Conservation (phyloP, 2,888 invertebrate genomes). For the Neocrepidodera transversa region DNA sequence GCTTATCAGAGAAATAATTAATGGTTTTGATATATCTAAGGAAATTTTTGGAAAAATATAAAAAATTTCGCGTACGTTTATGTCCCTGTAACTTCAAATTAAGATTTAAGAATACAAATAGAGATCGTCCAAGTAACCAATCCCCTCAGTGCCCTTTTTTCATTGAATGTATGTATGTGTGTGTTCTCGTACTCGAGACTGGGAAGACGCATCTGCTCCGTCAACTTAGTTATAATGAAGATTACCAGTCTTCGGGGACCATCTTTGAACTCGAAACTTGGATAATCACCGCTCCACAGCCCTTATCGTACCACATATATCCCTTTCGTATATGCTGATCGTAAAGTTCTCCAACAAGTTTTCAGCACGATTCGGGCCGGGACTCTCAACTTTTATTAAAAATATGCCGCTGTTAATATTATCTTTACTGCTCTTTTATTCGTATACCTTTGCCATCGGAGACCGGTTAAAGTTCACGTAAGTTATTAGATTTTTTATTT, state of each 20-base stretch:
- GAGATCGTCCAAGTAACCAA: not conserved
- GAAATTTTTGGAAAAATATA: no score
- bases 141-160: not conserved
- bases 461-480: not conserved
- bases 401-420: slow-evolving; percentile 28
- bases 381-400: slow-evolving; percentile 26
- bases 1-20: no score
- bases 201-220: slow-evolving; percentile 41
- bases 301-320: slow-evolving; percentile 43
- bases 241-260: slow-evolving; percentile 48
- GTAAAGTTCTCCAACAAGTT: slow-evolving; percentile 14
- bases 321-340: slow-evolving; percentile 34
- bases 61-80: no score
- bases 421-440: slow-evolving; percentile 20
- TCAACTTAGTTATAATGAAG: slow-evolving; percentile 47
- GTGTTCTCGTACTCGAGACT: slow-evolving; percentile 18
- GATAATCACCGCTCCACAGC: slow-evolving; percentile 43
- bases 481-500: not conserved
- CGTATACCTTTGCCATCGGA: not conserved
- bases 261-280: slow-evolving; percentile 45
- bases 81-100: not conserved
- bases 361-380: slow-evolving; percentile 9
- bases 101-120: not conserved
- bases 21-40: no score
- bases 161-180: not conserved